Conservation (phyloP, 2,888 invertebrate species). For the Euplagia quadripunctaria region DNA sequence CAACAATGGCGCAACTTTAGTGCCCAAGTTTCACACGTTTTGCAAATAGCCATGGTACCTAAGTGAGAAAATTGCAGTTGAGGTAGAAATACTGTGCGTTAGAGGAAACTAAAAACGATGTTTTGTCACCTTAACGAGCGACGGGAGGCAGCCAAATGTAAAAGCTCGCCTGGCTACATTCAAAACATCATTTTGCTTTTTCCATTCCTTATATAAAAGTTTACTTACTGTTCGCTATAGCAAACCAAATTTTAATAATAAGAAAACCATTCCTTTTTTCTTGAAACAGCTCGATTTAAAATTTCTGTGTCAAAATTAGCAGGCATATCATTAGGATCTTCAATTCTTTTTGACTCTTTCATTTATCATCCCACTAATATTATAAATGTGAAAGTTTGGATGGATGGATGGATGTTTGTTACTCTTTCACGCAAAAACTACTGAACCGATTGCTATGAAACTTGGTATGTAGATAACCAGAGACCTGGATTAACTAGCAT, state of each 20-base stretch:
- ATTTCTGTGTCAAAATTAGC: too few relatives aligned
- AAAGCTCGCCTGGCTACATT: constrained; percentile 58
- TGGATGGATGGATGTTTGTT: too few relatives aligned
- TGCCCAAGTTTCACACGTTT: constrained; percentile 62
- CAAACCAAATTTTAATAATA: constrained; percentile 19
- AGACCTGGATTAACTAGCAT: too few relatives aligned
- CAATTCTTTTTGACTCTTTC: constrained; percentile 2
- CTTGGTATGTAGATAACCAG: too few relatives aligned
- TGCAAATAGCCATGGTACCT: constrained; percentile 53
- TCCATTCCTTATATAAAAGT: constrained; percentile 40
- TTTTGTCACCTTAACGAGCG: constrained; percentile 70
- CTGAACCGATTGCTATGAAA: too few relatives aligned
- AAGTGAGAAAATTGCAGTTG: constrained; percentile 66
- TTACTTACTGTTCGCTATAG: constrained; percentile 18
- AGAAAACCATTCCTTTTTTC: constrained; percentile 18
- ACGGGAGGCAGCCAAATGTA: constrained; percentile 58
- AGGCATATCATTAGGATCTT: background rate
- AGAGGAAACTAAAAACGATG: constrained; percentile 65
- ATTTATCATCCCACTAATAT: too few relatives aligned
- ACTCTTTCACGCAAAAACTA: too few relatives aligned
- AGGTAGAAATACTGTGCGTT: constrained; percentile 61
- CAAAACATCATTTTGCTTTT: constrained; percentile 62
- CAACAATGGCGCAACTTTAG: constrained; percentile 55
- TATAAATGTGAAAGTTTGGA: too few relatives aligned
- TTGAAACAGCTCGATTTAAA: too few relatives aligned